Conservation (phyloP, 2,113 vertebrate species). For the cat (Felis catus) region F.catus_Fca126_mat1.0 CM031413.1:69219501-69220000, state of each 20-base stretch:
- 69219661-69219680: neutral
- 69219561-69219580: neutral
- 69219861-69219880: no score
- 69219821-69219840: no score
- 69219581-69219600: neutral
- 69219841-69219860: no score
- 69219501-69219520: neutral
- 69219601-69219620: neutral
- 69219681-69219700: neutral
- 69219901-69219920: neutral
- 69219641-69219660: neutral
- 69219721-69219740: no score
- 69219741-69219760: no score
- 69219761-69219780: no score
- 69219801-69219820: no score
- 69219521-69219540: neutral
- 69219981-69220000: neutral
- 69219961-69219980: neutral
- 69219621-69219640: neutral
- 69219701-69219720: no score
- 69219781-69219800: no score
- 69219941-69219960: neutral
- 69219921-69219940: neutral
- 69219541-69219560: neutral
- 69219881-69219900: no score